Base-by-base conservation (phyloP, 64 coral and sea anemone genomes). In the Porites lutea region DNA sequence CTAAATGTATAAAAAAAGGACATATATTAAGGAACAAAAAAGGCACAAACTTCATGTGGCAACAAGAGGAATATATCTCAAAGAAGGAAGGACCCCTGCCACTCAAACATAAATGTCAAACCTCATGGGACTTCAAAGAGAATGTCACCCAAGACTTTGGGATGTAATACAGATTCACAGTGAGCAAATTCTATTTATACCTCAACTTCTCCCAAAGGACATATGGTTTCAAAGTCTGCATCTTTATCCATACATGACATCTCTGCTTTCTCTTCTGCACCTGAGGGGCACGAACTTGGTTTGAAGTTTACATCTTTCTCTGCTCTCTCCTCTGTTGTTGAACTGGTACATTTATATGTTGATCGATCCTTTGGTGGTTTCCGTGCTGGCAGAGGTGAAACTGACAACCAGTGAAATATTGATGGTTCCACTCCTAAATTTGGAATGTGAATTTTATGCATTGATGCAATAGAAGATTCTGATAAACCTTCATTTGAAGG, bases 371-470 rank as follows among this genome's bases (percentile, higher is more conserved):
- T 71, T 71, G 19, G 68, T 21, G 68, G 68, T 71, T 71, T 71
- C n/a, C 19, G 23, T 71, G 64, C 64, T 67, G 16, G 68, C 68
- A 71, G n/a, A 79, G 78, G 52, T 74, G 50, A 55, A 71, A 58
- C 69, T 59, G 77, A 64, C 43, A 52, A 71, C 77, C 89, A 82
- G 61, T 79, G 52, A 82, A 91, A 91, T 91, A 91, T 91, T 69
- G 78, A 82, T 91, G 89, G 78, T 82, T 91, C 71, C 45, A 48
- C 79, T 75, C 89, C 89, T 83, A 83, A 49, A 79, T 79, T 79
- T n/a, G 59, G 0, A 23, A 58, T 59, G 52, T 55, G 76, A 79
- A 58, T 58, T 79, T 79, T 79, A 49, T 52, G 49, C 72, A 75
- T 75, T 77, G 74, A 77, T 77, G 72, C 72, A 74, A 49, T 49